Evolutionary conservation across 2,113 vertebrate species (phyloP).

Genomic region (Leucoraja erinaceus): DNA sequence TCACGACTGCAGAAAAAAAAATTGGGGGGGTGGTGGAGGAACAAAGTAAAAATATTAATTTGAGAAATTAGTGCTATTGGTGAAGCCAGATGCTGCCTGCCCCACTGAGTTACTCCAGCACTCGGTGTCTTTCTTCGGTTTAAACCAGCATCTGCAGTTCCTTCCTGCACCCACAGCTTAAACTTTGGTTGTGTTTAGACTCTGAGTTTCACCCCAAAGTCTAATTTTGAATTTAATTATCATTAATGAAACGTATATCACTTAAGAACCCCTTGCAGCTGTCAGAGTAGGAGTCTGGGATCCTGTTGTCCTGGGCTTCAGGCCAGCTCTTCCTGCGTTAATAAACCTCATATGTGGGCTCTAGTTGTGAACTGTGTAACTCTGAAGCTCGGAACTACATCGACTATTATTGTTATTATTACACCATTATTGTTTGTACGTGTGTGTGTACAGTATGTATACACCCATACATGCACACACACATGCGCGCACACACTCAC

Average conservation of each 20-base stretch:
- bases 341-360: neutral
- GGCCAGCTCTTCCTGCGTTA: neutral
- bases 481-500: too few relatives aligned
- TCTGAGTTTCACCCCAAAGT: neutral
- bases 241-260: neutral
- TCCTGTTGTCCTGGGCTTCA: neutral
- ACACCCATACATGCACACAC: too few relatives aligned
- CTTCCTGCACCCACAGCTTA: too few relatives aligned
- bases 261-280: conserved; percentile 12
- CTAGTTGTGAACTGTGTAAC: neutral
- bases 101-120: too few relatives aligned
- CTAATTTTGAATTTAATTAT: neutral
- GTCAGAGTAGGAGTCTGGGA: neutral
- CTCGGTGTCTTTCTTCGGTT: too few relatives aligned
- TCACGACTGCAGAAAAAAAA: neutral
- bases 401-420: too few relatives aligned
- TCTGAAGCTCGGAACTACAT: too few relatives aligned
- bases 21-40: neutral
- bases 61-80: neutral
- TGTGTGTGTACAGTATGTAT: too few relatives aligned
- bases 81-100: neutral
- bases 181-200: neutral
- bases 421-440: too few relatives aligned
- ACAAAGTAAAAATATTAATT: neutral
- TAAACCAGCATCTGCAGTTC: too few relatives aligned